Conservation (phyloP, 30 jellyfish, hydroid and myxozoan genomes). For the Aurelia coerulea region DNA sequence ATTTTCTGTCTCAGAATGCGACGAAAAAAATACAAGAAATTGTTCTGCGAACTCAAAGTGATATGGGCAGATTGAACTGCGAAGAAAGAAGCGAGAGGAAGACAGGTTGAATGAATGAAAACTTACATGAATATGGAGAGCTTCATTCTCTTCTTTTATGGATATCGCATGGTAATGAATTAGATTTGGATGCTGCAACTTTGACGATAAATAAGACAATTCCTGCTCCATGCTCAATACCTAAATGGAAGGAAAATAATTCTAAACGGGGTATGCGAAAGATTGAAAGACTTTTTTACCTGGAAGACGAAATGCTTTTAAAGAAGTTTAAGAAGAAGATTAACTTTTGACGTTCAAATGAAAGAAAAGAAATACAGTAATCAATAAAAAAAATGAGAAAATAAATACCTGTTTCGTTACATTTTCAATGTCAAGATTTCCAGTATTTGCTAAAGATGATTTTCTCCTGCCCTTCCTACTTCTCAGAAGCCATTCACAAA, state of each 20-base stretch:
- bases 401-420: constrained; percentile 66
- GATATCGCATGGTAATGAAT: constrained; percentile 49
- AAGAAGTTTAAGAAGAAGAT: too few species aligned
- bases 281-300: too few species aligned
- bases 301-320: too few species aligned
- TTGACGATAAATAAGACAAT: constrained; percentile 59
- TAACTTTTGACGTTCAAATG: too few species aligned
- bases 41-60: too few species aligned
- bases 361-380: too few species aligned
- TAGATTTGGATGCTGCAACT: constrained; percentile 58
- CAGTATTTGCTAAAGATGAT: constrained; percentile 11
- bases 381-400: too few species aligned
- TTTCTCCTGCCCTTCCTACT: constrained; percentile 29
- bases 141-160: constrained; percentile 22
- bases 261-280: not conserved
- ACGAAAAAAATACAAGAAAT: too few species aligned
- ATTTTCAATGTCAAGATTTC: constrained; percentile 30
- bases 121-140: constrained; percentile 44
- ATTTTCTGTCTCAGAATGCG: too few species aligned
- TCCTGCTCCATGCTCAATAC: constrained; percentile 87
- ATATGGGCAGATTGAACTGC: too few species aligned
- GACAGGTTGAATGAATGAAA: too few species aligned
- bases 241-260: constrained; percentile 25
- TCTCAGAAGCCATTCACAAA: constrained; percentile 68
- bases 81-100: too few species aligned